Base-by-base conservation (phyloP, 2,888 invertebrate species). In the Coelopa pilipes region DNA sequence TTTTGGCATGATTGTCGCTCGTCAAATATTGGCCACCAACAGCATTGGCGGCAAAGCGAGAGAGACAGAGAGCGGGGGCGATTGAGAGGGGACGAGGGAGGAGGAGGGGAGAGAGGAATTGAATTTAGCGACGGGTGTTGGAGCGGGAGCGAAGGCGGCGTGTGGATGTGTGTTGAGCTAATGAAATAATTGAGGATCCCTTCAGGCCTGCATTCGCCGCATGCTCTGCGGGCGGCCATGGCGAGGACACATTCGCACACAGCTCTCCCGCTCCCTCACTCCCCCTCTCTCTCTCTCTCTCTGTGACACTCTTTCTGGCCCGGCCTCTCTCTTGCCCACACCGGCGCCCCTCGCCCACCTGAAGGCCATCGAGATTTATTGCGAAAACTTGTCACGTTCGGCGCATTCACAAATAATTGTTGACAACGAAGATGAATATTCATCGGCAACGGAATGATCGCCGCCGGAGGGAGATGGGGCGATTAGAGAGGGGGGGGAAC, bases 121-220 rank as follows among this genome's bases (percentile, higher is more conserved):
- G n/a, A n/a, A n/a, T n/a, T n/a, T n/a, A n/a, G n/a, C n/a, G n/a
- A n/a, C n/a, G n/a, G n/a, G n/a, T n/a, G n/a, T n/a, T n/a, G n/a
- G n/a, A n/a, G n/a, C n/a, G n/a, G n/a, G n/a, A n/a, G n/a, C n/a
- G n/a, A n/a, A n/a, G n/a, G 2, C 34, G 13, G 10, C 10, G 53
- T 53, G 53, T 53, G 15, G 53, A 53, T 9, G 11, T 60, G 57
- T 34, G 24, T 7, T 60, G 60, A 21, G 66, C 49, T 66, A 66
- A 66, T 66, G 66, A 66, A 19, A 66, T 66, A 66, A 66, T 66
- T 66, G 66, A 47, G 21, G 49, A 47, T 12, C 17, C 49, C 66
- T 49, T 47, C 49, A 49, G 66, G 66, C 59, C 59, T 19, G 19
- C 17, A 21, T 17, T 59, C 4, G 19, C 19, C 17, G 17, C 21